These are phyloP conservation scores for Lasiurus cinereus DNA, from an alignment of 2,113 vertebrate species.

Conservation along the genomic window DNA sequence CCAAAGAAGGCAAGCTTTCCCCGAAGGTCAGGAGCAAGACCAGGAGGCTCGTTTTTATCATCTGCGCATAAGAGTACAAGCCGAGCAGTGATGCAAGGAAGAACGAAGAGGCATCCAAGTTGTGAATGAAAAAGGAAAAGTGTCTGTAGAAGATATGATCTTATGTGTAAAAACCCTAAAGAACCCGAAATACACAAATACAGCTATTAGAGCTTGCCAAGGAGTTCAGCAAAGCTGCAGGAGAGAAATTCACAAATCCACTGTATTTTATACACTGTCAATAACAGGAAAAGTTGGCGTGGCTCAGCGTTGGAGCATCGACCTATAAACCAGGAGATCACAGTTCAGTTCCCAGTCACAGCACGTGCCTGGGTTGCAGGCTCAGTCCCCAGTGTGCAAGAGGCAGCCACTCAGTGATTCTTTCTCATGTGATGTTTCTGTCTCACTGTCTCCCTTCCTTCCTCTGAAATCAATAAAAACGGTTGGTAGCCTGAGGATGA, in stretches of 20 bases:
- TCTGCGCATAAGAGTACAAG: neutral
- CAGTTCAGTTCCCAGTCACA: too few species aligned
- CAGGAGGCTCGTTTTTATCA: neutral
- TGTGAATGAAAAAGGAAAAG: neutral
- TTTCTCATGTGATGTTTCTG: too few species aligned
- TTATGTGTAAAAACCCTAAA: neutral
- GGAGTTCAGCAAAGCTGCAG: neutral
- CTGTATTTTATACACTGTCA: neutral
- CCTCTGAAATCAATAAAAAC: neutral
- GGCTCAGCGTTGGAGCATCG: too few species aligned
- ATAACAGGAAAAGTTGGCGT: neutral
- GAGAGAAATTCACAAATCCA: neutral
- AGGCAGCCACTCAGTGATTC: too few species aligned
- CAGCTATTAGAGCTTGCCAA: neutral
- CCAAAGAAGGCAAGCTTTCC: neutral
- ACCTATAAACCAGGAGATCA: too few species aligned
- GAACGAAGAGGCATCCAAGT: neutral
- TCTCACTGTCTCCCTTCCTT: too few species aligned
- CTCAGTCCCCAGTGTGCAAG: too few species aligned
- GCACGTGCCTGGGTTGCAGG: too few species aligned
- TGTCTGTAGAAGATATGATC: too few species aligned
- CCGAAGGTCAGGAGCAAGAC: neutral
- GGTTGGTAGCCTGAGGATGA: neutral
- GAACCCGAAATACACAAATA: neutral
- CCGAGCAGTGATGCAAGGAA: neutral